Evolutionary conservation across 1,140 invertebrate genomes (phyloP).

Genomic region (Uloborus diversus): DNA sequence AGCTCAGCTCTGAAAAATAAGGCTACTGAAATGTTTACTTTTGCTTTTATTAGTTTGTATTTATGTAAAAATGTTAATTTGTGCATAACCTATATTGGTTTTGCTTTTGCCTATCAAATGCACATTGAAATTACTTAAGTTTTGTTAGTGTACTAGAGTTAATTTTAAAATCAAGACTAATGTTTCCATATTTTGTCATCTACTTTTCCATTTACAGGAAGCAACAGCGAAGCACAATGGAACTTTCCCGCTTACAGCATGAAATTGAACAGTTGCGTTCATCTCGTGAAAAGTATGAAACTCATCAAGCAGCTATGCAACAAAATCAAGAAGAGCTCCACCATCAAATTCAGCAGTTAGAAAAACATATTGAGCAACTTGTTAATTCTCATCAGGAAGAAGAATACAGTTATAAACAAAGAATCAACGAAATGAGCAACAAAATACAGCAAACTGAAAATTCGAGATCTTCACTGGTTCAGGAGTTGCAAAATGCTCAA

Average conservation of each 20-base stretch:
- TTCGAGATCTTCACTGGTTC: conserved; percentile 21
- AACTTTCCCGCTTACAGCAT: conserved; percentile 35
- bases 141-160: too few relatives aligned
- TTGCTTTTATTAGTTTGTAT: neutral
- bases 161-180: too few relatives aligned
- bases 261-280: conserved; percentile 32
- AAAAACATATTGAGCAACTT: conserved; percentile 43
- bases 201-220: too few relatives aligned
- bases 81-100: neutral
- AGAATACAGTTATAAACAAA: conserved; percentile 49
- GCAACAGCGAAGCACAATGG: conserved; percentile 25
- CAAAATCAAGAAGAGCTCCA: conserved; percentile 46
- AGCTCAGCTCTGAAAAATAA: too few relatives aligned
- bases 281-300: conserved; percentile 44
- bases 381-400: conserved; percentile 46
- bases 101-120: neutral
- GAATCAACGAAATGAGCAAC: conserved; percentile 48
- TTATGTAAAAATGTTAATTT: neutral
- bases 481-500: conserved; percentile 48
- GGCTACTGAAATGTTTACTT: too few relatives aligned
- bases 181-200: too few relatives aligned
- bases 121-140: too few relatives aligned
- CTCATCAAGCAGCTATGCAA: conserved; percentile 46
- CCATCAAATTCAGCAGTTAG: conserved; percentile 43
- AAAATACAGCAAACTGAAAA: conserved; percentile 50